Evolutionary conservation across 92 coral and sea anemone species (phyloP).

Genomic region (Porites evermanni): DNA sequence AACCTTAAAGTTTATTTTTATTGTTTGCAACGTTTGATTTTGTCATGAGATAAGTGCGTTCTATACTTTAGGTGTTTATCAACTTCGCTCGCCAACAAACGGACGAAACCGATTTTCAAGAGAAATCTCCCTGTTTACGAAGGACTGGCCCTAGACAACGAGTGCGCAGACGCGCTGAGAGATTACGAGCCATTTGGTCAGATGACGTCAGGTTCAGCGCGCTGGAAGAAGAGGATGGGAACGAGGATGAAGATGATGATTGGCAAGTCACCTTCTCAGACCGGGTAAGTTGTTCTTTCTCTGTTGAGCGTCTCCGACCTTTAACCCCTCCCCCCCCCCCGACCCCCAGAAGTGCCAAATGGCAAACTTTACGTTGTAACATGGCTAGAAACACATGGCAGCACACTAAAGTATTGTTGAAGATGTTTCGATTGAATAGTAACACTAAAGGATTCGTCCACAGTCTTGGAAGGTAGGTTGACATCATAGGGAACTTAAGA

Average conservation of each 20-base stretch:
- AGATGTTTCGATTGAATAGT: not conserved
- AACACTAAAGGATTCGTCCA: too few relatives aligned
- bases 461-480: too few relatives aligned
- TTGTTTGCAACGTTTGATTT: too few relatives aligned
- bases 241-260: slow-evolving; percentile 54
- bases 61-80: slow-evolving; percentile 82
- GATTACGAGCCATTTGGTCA: slow-evolving; percentile 62
- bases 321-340: not conserved
- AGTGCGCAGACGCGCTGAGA: slow-evolving; percentile 53
- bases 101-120: slow-evolving; percentile 90
- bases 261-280: slow-evolving; percentile 60
- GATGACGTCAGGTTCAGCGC: slow-evolving; percentile 74
- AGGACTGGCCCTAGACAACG: slow-evolving; percentile 20
- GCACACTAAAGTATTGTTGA: not conserved
- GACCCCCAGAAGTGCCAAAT: not conserved
- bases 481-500: too few relatives aligned
- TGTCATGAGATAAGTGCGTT: not conserved
- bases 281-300: slow-evolving; percentile 35
- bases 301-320: too few relatives aligned
- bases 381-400: not conserved
- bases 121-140: not conserved
- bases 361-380: not conserved
- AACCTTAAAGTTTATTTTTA: too few relatives aligned
- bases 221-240: slow-evolving; percentile 70
- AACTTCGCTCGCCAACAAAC: slow-evolving; percentile 98